Percentiles rank a stretch among this genome's conserved stretches.
Conservation (phyloP, 2,797 vertebrate species). For the Argya squamiceps region DNA sequence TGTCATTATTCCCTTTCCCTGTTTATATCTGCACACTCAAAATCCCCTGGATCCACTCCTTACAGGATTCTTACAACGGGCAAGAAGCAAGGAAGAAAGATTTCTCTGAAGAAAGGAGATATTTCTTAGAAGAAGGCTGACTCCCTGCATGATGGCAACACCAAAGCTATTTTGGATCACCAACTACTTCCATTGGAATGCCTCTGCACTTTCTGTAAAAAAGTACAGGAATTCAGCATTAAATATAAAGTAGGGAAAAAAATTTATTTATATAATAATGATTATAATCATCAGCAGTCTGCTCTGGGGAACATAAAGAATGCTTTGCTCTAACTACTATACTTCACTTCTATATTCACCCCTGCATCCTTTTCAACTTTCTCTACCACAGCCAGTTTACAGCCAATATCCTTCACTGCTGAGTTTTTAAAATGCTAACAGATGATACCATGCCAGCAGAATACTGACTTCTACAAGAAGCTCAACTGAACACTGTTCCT, state of each 20-base stretch:
- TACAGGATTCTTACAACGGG: neutral
- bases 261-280: neutral
- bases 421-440: neutral
- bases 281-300: neutral
- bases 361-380: neutral
- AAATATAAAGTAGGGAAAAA: neutral
- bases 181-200: neutral
- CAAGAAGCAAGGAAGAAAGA: neutral
- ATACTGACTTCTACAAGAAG: neutral
- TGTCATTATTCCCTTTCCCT: neutral
- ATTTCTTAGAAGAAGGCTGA: neutral
- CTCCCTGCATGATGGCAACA: neutral
- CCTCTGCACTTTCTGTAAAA: neutral
- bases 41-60: neutral
- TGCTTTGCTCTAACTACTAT: neutral
- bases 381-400: neutral
- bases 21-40: neutral
- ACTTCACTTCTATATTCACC: neutral
- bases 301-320: neutral
- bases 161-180: neutral
- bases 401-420: neutral
- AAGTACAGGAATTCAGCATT: neutral
- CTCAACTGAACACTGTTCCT: neutral
- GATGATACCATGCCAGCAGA: neutral
- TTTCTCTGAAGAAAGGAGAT: neutral